Conservation (phyloP, 2,888 invertebrate genomes). For the Phragmatobia fuliginosa region DNA sequence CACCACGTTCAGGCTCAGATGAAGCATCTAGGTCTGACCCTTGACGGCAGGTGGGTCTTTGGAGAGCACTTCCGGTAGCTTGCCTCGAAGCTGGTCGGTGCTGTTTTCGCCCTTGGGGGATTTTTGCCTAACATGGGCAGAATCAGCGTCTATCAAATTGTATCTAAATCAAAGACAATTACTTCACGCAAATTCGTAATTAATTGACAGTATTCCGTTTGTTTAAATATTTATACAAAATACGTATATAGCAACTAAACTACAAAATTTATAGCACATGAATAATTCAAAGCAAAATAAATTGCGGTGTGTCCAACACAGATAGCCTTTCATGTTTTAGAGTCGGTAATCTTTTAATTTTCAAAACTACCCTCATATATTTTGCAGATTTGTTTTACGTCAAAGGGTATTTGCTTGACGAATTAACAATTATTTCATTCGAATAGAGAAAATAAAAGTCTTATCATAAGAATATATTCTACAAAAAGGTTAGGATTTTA, state of each 20-base stretch:
- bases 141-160: too few species aligned
- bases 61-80: too few species aligned
- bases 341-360: conserved; percentile 22
- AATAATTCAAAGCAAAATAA: conserved; percentile 36
- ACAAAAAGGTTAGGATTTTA: too few species aligned
- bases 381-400: conserved; percentile 4
- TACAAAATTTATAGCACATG: conserved; percentile 30
- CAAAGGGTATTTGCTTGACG: too few species aligned
- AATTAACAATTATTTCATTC: neutral
- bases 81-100: too few species aligned
- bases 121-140: too few species aligned
- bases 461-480: neutral
- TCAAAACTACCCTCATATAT: conserved; percentile 19
- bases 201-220: neutral
- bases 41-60: too few species aligned
- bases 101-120: too few species aligned
- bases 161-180: neutral
- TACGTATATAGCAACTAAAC: conserved; percentile 16
- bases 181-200: neutral
- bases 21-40: too few species aligned
- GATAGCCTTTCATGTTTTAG: conserved; percentile 17
- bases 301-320: conserved; percentile 23
- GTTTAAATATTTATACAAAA: conserved; percentile 8
- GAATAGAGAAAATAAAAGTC: neutral
- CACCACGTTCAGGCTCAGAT: too few species aligned